Conservation (phyloP, 2,797 vertebrate species). For the Ctenochaetus hawaiiensis region DNA sequence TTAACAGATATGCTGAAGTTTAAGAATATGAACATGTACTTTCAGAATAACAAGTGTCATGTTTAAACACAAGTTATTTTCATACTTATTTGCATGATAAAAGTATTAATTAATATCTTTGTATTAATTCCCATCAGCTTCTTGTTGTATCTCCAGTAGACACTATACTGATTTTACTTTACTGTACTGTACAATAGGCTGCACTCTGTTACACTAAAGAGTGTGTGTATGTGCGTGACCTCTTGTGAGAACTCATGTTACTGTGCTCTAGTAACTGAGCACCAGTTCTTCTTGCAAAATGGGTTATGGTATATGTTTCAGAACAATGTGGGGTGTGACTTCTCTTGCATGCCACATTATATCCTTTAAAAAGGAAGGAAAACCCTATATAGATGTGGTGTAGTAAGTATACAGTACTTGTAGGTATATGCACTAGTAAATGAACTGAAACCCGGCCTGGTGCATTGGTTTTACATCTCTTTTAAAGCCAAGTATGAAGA, state of each 20-base stretch:
- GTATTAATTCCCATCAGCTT: not conserved
- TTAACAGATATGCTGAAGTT: constrained; percentile 5
- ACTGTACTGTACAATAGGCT: not conserved
- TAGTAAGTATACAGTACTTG: not conserved
- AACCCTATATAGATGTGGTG: not conserved
- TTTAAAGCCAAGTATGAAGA: too few species aligned
- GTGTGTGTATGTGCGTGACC: not conserved
- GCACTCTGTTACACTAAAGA: constrained; percentile 1
- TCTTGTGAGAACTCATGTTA: constrained; percentile 37
- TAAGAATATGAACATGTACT: not conserved
- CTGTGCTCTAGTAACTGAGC: constrained; percentile 45
- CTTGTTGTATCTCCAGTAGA: not conserved
- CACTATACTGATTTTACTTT: not conserved
- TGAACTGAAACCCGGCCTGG: not conserved
- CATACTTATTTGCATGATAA: not conserved
- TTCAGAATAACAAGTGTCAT: not conserved
- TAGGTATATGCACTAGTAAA: not conserved
- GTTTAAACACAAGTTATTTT: not conserved
- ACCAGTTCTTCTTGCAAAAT: constrained; percentile 20
- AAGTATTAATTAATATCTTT: not conserved
- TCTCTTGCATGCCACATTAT: constrained; percentile 32
- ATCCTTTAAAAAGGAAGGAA: constrained; percentile 8
- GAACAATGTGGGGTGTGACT: constrained; percentile 26
- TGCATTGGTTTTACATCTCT: too few species aligned
- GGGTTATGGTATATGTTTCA: constrained; percentile 28